Base-by-base conservation (phyloP, 2,888 invertebrate species). In the Lobophora halterata region DNA sequence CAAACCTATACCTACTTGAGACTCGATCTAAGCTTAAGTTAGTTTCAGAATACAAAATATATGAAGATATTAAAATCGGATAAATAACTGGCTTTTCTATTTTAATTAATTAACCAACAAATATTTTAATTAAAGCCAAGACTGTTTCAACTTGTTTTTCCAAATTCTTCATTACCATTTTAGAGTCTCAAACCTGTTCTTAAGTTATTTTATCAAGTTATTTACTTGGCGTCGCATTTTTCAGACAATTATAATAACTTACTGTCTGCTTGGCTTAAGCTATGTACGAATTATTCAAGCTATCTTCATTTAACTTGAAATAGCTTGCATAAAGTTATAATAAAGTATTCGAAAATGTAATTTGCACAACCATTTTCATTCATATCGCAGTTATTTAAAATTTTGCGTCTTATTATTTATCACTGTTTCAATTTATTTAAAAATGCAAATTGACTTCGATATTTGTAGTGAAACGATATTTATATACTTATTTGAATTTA, bases 91-190 rank as follows among this genome's bases (percentile, higher is more conserved):
- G n/a, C 21, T 4, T 11, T 6, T 7, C 2, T 7, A 5, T 7
- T 6, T 4, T 18, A 25, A 13, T 24, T 14, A 24, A 29, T 36
- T 28, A 9, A 5, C n/a, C n/a, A 7, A 28, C 12, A 24, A 36
- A 29, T 24, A 36, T 29, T 24, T 36, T 18, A 27, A 26, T 14
- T n/a, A 21, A 3, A 3, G 5, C 21, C 1, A 6, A 26, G 10
- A 19, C 1, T 6, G 19, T 14, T 19, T n/a, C 1, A 25, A 16
- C 26, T 19, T 14, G 29, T 24, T 24, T 20, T 25, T 11, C n/a
- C 3, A 18, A 39, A 37, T 37, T 19, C 7, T 27, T 12, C n/a
- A n/a, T n/a, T n/a, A n/a, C n/a, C n/a, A n/a, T n/a, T 28, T 13
- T 11, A 10, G 21, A 18, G 23, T 17, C 3, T 11, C 5, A 5